Percentiles rank a stretch among this genome's conserved stretches.
phyloP scores from a whole-genome alignment of 2,113 vertebrate species.

The Phainopepla nitens region DNA sequence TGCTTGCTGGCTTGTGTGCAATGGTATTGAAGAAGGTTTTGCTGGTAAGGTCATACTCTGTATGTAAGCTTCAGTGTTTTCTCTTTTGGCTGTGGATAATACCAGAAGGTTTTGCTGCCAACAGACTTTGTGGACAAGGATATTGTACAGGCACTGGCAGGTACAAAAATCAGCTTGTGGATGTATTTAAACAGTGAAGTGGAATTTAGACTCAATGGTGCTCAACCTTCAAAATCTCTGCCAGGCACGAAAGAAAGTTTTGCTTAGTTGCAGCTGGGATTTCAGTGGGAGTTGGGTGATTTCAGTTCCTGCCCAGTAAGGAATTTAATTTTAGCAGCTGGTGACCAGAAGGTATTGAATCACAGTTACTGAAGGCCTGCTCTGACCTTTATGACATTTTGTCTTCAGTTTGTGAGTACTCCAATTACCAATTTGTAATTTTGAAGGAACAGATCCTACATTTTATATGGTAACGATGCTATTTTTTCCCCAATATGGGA shows the following conservation, averaged over 20 bases:
- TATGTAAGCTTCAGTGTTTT: background rate
- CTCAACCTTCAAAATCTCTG: background rate
- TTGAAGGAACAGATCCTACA: background rate
- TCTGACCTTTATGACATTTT: background rate
- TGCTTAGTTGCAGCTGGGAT: background rate
- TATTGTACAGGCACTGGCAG: background rate
- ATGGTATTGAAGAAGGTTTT: background rate
- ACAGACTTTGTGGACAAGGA: background rate
- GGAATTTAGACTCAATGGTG: background rate
- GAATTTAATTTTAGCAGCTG: background rate
- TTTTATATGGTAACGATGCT: background rate
- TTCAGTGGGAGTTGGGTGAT: background rate
- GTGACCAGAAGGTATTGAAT: background rate
- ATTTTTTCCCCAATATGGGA: background rate
- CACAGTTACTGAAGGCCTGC: background rate
- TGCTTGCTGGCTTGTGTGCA: background rate
- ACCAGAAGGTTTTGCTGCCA: background rate
- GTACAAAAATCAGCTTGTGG: background rate
- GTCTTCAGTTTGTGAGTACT: background rate
- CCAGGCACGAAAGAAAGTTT: background rate
- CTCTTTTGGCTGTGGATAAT: background rate
- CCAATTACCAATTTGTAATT: background rate
- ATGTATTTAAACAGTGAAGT: background rate
- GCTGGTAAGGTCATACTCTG: background rate
- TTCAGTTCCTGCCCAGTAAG: background rate